phyloP scores from a whole-genome alignment of 35 echinoderm and acorn worm species.

The Ophiothrix spiculata region DNA sequence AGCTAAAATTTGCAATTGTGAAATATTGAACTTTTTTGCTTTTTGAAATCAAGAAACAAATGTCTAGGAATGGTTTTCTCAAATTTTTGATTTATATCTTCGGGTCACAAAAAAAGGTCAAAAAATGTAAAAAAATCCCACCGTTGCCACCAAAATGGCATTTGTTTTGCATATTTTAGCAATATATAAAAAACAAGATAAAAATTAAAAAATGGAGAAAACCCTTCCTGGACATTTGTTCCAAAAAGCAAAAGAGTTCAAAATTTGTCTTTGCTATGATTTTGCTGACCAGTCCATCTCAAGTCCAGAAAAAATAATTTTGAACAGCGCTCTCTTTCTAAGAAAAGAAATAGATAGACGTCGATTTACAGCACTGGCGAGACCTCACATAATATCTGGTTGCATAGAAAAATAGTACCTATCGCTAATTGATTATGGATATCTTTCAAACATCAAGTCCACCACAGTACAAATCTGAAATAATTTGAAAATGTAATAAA shows the following conservation, averaged over 20 bases:
- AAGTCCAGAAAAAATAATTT: not conserved
- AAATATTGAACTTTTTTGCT: too few species aligned
- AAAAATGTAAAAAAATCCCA: too few species aligned
- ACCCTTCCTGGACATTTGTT: too few species aligned
- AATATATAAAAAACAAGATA: too few species aligned
- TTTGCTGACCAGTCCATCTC: not conserved
- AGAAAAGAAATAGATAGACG: not conserved
- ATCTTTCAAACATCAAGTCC: not conserved
- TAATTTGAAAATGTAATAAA: not conserved
- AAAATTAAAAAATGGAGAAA: too few species aligned
- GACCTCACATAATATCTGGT: not conserved
- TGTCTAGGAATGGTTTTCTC: too few species aligned
- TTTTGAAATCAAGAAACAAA: too few species aligned
- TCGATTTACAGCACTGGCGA: not conserved
- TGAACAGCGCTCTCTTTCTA: constrained; percentile 4
- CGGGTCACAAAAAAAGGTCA: too few species aligned
- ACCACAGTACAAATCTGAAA: not conserved
- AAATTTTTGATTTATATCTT: too few species aligned
- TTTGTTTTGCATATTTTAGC: too few species aligned
- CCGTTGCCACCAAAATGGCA: too few species aligned
- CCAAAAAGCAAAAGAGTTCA: not conserved
- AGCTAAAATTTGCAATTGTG: too few species aligned
- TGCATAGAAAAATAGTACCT: not conserved
- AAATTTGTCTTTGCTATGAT: not conserved
- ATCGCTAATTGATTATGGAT: not conserved